Base-by-base conservation (phyloP, 1,140 invertebrate genomes). In the Drosophila santomea region DNA sequence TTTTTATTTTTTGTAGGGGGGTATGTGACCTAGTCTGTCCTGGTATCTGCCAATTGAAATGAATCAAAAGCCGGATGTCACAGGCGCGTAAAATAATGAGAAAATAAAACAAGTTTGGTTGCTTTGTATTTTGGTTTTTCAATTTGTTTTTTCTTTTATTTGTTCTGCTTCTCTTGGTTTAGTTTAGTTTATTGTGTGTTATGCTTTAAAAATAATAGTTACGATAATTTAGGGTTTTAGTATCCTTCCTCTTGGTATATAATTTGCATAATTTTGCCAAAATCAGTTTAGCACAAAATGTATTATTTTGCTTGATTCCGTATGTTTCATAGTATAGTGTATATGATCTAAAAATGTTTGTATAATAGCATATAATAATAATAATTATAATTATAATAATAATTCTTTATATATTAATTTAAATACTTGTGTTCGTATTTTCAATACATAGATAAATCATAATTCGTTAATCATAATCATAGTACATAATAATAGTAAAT, bases 231-330 rank as follows among this genome's bases (percentile, higher is more conserved):
- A 52, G 51, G 75, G 50, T 58, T 66, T 78, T 75, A 58, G 79
- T 78, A 78, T 83, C 55, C 60, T 62, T 82, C 45, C 55, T 32
- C 38, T 67, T 77, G 58, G 62, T 78, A 81, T 85, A 78, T 80
- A 80, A 68, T 71, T 89, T 90, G 84, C 80, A 90, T 80, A 83
- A 78, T 89, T 89, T 89, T 89, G 84, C 84, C 85, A 89, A 89
- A 90, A 90, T 90, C 85, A 89, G 77, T 89, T 90, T 61, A 74
- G 78, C 74, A 75, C 77, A 85, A 90, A 80, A 61, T 80, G 71
- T 43, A 62, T 59, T 77, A 67, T n/a, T 63, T 75, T 78, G 61
- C 57, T 57, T 72, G 57, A 74, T 74, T 58, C 64, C 50, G 50
- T 52, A 52, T 35, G 69, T 69, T 58, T 68, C 59, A 52, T 78